phyloP scores from a whole-genome alignment of 1,140 invertebrate species.

The Drosophila repletoides region DNA sequence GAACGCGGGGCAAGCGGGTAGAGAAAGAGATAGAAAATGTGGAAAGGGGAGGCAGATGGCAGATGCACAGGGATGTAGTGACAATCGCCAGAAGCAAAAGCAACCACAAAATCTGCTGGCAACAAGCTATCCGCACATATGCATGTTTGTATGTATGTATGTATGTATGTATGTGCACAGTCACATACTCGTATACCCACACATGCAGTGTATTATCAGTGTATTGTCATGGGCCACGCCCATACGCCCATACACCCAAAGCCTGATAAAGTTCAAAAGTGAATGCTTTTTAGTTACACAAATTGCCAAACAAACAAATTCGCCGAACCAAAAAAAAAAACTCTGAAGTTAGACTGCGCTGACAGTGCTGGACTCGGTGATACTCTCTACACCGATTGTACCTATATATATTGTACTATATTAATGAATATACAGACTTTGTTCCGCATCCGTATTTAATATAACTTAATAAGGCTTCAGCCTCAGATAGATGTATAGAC shows the following conservation, averaged over 20 bases:
- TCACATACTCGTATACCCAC: background rate
- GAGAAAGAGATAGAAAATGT: background rate
- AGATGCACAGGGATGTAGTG: background rate
- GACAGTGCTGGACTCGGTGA: too few relatives aligned
- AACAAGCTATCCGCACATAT: slow-evolving; percentile 38
- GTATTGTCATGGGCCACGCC: slow-evolving; percentile 39
- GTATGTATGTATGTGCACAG: too few relatives aligned
- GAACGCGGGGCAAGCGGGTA: background rate
- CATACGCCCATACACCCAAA: slow-evolving; percentile 16
- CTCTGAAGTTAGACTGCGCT: too few relatives aligned
- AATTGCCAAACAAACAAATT: slow-evolving; percentile 76
- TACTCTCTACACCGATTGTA: too few relatives aligned
- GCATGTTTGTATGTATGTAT: too few relatives aligned
- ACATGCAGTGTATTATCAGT: slow-evolving; percentile 43
- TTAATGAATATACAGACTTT: too few relatives aligned
- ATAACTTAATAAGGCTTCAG: too few relatives aligned
- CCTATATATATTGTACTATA: too few relatives aligned
- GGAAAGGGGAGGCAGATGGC: background rate
- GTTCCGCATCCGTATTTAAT: too few relatives aligned
- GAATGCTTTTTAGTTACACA: slow-evolving; percentile 77
- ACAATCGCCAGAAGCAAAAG: slow-evolving; percentile 39
- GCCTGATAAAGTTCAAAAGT: slow-evolving; percentile 74
- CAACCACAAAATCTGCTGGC: slow-evolving; percentile 45
- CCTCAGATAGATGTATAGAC: too few relatives aligned
- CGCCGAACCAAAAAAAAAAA: slow-evolving; percentile 22